Percentiles rank a stretch among this genome's conserved stretches.
These are phyloP conservation scores for Strongylocentrotus purpuratus DNA, from an alignment of 35 echinoderm and acorn worm genomes.

Conservation along the genomic window DNA sequence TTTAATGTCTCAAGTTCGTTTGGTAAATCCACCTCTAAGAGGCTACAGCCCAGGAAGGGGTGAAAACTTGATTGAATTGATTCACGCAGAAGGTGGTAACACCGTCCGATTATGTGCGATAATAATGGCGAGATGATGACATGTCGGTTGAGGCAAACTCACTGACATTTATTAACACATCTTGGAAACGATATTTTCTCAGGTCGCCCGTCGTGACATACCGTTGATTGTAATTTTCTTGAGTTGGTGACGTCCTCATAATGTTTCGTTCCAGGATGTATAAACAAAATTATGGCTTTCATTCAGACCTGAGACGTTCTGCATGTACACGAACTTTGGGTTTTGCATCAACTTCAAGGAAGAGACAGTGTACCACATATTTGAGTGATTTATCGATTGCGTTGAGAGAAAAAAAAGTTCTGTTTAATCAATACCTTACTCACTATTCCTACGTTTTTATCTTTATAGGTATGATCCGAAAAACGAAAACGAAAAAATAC, in stretches of 20 bases:
- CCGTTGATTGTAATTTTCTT: neutral
- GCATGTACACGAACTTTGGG: neutral
- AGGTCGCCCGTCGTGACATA: neutral
- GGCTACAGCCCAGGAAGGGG: neutral
- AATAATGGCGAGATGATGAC: neutral
- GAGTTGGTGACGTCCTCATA: neutral
- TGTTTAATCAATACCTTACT: too few species aligned
- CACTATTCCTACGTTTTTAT: too few species aligned
- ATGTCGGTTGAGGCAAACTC: neutral
- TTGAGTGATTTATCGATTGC: too few species aligned
- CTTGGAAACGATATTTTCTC: neutral
- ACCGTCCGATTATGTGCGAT: neutral
- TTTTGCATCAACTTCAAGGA: too few species aligned
- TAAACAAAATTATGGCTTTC: neutral
- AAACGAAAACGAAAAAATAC: too few species aligned
- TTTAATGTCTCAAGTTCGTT: neutral
- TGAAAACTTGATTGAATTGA: neutral
- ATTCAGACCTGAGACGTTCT: neutral
- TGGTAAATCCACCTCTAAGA: neutral
- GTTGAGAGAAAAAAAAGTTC: too few species aligned
- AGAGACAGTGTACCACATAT: too few species aligned
- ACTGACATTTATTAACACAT: neutral
- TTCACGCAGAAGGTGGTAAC: neutral
- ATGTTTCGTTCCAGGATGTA: neutral
- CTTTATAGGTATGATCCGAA: too few species aligned